Base-by-base conservation (phyloP, 2,797 vertebrate species). In the Sitta carolinensis region DNA sequence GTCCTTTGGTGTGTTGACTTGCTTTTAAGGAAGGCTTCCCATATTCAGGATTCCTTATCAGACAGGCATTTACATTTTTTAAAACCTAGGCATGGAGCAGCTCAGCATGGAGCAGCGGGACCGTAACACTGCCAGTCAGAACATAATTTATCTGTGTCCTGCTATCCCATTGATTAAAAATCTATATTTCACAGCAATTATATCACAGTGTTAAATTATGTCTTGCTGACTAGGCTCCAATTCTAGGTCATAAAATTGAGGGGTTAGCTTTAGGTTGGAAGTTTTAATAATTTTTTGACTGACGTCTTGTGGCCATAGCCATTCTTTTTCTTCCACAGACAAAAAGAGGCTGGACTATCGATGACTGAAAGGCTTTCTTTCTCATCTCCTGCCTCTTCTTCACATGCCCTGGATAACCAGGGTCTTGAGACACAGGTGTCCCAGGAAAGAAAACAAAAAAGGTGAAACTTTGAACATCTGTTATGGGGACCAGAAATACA, bases 121-220 rank as follows among this genome's bases (percentile, higher is more conserved):
- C n/a, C 76, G 63, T 74, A 94, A 70, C 38, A 70, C 52, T 81
- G 57, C 38, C 87, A 90, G 69, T 76, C 59, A 70, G 87, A 95
- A 88, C 40, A 75, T 68, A 69, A 92, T 85, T 91, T 82, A 95
- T 47, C 78, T 7, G 0, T 69, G 36, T 80, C 80, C 77, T 79
- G 40, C 80, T 58, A 92, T 72, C 32, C 74, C 61, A 87, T 42
- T 89, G 89, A 96, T 92, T 87, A 93, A 94, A 96, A 94, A 67
- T 8, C 52, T 62, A 1, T 82, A 93, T 89, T 95, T 91, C 87
- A 85, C 52, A 78, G 86, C 76, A 96, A 69, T 96, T 91, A 82
- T 55, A 92, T 70, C 81, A 90, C 61, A 81, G 48, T 64, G n/a
- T 69, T 78, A 93, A 89, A 94, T 87, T 90, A 95, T 52, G 50